These are phyloP conservation scores for Halcyon badia DNA, from an alignment of 2,797 vertebrate species.

Conservation along the genomic window DNA sequence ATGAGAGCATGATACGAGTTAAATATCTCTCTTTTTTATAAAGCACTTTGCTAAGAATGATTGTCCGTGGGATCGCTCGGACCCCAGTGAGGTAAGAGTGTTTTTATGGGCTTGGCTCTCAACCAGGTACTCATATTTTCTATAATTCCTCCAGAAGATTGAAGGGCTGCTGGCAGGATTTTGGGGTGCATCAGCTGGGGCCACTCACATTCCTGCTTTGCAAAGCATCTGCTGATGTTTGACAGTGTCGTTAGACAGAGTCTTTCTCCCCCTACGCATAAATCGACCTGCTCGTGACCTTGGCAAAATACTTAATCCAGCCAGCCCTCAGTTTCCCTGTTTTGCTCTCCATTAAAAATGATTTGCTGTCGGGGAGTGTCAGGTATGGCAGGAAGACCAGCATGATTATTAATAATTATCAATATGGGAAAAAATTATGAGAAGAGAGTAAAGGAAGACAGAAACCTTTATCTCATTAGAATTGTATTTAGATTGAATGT, in stretches of 20 bases:
- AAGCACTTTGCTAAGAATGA: not conserved
- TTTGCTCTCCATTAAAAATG: constrained; percentile 37
- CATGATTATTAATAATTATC: constrained; percentile 36
- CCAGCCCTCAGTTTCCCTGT: constrained; percentile 62
- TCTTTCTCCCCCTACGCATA: constrained; percentile 20
- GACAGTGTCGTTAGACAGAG: not conserved
- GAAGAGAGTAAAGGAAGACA: not conserved
- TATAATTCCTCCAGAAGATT: not conserved
- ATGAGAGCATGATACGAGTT: fast-evolving
- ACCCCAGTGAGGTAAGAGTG: not conserved
- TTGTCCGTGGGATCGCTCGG: not conserved
- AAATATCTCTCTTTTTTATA: not conserved
- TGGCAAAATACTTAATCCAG: constrained; percentile 47
- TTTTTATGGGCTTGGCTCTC: not conserved
- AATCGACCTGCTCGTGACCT: constrained; percentile 39
- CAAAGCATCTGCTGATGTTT: not conserved
- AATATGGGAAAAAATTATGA: not conserved
- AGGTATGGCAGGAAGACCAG: not conserved
- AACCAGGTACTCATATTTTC: fast-evolving
- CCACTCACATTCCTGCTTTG: not conserved
- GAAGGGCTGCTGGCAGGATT: not conserved
- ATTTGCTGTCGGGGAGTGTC: constrained; percentile 31
- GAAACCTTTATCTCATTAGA: not conserved
- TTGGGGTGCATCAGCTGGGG: not conserved
- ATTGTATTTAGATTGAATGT: not conserved